phyloP scores from a whole-genome alignment of 2,888 invertebrate genomes.

The Caprella mutica region DNA sequence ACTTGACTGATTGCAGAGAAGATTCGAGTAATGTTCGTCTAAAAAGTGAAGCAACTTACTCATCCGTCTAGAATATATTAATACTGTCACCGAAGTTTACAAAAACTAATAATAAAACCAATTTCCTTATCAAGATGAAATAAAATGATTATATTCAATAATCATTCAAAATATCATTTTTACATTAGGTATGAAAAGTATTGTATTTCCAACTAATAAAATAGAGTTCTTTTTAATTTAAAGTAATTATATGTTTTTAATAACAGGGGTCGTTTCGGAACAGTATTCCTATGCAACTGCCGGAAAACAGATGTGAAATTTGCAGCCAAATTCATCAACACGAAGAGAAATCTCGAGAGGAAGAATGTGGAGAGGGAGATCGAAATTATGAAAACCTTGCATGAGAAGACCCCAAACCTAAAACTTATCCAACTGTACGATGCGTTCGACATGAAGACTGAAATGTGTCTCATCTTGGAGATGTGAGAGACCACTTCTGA shows the following conservation, averaged over 20 bases:
- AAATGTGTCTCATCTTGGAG: conserved; percentile 94
- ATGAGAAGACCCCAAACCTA: conserved; percentile 55
- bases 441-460: conserved; percentile 83
- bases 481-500: conserved; percentile 74
- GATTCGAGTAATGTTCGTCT: too few relatives aligned
- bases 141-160: too few relatives aligned
- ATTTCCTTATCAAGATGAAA: too few relatives aligned
- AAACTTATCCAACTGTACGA: conserved; percentile 94
- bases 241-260: not conserved
- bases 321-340: conserved; percentile 86
- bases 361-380: conserved; percentile 89
- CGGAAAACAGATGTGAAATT: conserved; percentile 64
- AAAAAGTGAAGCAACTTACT: too few relatives aligned
- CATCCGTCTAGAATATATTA: too few relatives aligned
- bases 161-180: too few relatives aligned
- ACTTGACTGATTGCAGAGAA: too few relatives aligned
- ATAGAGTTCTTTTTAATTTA: too few relatives aligned
- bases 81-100: too few relatives aligned
- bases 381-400: conserved; percentile 86
- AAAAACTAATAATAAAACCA: too few relatives aligned
- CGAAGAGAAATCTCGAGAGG: conserved; percentile 71
- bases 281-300: conserved; percentile 84
- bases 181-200: too few relatives aligned
- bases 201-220: too few relatives aligned
- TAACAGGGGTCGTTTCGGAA: conserved; percentile 88